Percentiles rank a stretch among this genome's conserved stretches.
Evolutionary conservation across 35 echinoderm and acorn worm genomes (phyloP).

Genomic region (Hemicentrotus pulcherrimus): DNA sequence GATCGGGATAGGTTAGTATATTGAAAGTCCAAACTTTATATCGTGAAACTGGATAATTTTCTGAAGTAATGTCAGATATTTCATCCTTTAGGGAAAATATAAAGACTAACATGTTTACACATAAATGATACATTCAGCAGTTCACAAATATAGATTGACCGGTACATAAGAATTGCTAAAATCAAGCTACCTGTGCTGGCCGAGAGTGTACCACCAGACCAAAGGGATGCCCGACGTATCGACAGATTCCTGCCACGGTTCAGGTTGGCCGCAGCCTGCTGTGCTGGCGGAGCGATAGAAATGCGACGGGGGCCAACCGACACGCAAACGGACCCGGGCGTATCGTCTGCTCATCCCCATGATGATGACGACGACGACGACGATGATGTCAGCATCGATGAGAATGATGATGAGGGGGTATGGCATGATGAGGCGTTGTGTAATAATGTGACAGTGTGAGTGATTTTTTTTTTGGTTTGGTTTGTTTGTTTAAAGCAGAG

Average conservation of each 20-base stretch:
- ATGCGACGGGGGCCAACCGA: slow-evolving; percentile 89
- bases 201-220: slow-evolving; percentile 89
- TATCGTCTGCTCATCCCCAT: slow-evolving; percentile 70
- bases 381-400: background rate
- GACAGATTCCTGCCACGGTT: slow-evolving; percentile 93
- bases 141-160: background rate
- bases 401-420: background rate
- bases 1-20: too few relatives aligned
- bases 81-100: too few relatives aligned
- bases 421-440: slow-evolving; percentile 37
- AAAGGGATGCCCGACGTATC: slow-evolving; percentile 96
- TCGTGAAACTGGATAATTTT: too few relatives aligned
- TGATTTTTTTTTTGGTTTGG: slow-evolving; percentile 27
- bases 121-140: background rate
- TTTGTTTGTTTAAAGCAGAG: slow-evolving; percentile 31
- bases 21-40: too few relatives aligned
- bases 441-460: slow-evolving; percentile 33
- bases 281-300: slow-evolving; percentile 90
- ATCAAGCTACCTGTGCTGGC: slow-evolving; percentile 69
- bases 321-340: slow-evolving; percentile 82
- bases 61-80: too few relatives aligned
- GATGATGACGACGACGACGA: slow-evolving; percentile 38
- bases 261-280: slow-evolving; percentile 70
- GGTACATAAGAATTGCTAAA: background rate
- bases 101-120: too few relatives aligned